Base-by-base conservation (phyloP, 2,113 vertebrate genomes). In the Ellobius talpinus region DNA sequence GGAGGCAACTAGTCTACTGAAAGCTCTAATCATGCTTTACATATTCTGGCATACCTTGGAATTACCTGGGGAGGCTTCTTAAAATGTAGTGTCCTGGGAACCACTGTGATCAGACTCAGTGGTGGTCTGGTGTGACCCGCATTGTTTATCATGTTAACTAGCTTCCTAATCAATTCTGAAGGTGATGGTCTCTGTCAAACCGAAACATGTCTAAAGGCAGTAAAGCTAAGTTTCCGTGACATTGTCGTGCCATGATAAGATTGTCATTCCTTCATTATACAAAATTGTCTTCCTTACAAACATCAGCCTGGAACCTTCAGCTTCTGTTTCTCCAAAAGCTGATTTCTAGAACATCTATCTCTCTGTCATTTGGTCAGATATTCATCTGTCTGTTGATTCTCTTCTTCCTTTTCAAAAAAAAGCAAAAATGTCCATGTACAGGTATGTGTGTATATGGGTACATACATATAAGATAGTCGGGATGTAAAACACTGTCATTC, bases 121-220 rank as follows among this genome's bases (percentile, higher is more conserved):
- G 36, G 66, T 52, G 13, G 45, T 76, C 45, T 94, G 33, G 4
- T 36, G 7, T 90, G 52, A 31, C 77, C 14, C 29, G 16, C 45
- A 77, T 78, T 33, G 50, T 24, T 84, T 19, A 82, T 70, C 65
- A 90, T 78, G 70, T 93, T 87, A 90, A 73, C 10, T 90, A 63
- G 81, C 5, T 81, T 95, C 47, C 47, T 76, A 42, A 77, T 61
- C 92, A 85, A 58, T 91, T 89, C 42, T 93, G 36, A 95, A 94
- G 45, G 21, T n/a, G 47, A 16, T 74, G 14, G 36, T 84, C 47
- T 96, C n/a, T 84, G 29, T 87, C 23, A 73, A 92, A 88, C 33
- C 19, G 47, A 94, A 90, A 77, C 19, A 47, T 78, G 23, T 33
- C 52, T 1, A 96, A 93, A 65, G 26, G 63, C 42, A 93, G 65